Conservation (phyloP, 1,140 invertebrate species). For the Cardiocondyla obscurior region DNA sequence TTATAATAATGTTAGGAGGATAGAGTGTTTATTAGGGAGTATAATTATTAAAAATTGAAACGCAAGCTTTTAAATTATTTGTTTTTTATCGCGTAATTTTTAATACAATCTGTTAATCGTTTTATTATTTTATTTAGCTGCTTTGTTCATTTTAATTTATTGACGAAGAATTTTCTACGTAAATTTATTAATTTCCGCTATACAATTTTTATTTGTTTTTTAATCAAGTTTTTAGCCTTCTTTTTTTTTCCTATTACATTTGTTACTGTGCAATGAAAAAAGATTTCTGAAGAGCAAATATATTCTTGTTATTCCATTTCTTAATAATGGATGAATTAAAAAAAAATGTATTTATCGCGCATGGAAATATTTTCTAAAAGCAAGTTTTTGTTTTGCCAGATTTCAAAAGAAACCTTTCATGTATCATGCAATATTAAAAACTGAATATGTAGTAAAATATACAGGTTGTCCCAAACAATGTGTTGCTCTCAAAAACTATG, state of each 20-base stretch:
- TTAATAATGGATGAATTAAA: constrained; percentile 8
- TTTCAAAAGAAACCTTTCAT: neutral
- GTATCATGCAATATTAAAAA: constrained; percentile 31
- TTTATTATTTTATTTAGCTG: neutral
- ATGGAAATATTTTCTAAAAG: constrained; percentile 1
- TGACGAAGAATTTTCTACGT: neutral
- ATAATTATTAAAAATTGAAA: constrained; percentile 22
- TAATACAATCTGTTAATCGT: neutral
- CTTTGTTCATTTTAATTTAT: neutral
- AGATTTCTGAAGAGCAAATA: neutral
- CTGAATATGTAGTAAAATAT: constrained; percentile 1
- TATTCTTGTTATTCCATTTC: neutral
- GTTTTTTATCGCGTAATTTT: neutral
- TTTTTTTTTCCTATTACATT: neutral
- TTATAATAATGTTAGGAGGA: neutral
- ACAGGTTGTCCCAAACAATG: too few relatives aligned
- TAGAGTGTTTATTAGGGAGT: neutral
- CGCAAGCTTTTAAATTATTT: neutral
- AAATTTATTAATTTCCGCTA: neutral
- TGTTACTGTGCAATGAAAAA: neutral
- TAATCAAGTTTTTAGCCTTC: neutral
- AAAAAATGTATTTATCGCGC: neutral
- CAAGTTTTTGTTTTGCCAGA: neutral
- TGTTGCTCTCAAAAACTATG: too few relatives aligned
- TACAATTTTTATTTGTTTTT: neutral